Conservation (phyloP, 2,888 invertebrate species). For the Dasypogon diadema region DNA sequence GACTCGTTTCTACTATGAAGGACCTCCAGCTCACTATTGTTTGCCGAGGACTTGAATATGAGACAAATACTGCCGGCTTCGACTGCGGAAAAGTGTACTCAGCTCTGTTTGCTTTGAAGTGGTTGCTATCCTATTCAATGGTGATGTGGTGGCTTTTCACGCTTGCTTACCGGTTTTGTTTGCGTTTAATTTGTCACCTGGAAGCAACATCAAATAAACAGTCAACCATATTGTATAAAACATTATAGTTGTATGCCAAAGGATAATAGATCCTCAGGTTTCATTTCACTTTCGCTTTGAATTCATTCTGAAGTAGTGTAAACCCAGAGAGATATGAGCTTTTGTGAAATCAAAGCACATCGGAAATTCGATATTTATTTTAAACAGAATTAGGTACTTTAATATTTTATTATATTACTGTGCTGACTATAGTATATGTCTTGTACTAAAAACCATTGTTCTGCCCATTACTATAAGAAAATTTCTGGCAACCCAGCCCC, state of each 20-base stretch:
- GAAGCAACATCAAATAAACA: conserved; percentile 38
- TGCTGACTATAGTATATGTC: too few relatives aligned
- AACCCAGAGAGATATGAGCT: background rate
- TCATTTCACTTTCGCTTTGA: background rate
- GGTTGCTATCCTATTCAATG: conserved; percentile 19
- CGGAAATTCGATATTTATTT: too few relatives aligned
- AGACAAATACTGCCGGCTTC: background rate
- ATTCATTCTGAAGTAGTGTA: background rate
- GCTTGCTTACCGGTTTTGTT: conserved; percentile 39
- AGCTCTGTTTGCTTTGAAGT: conserved; percentile 39
- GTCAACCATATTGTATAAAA: background rate
- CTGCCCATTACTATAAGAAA: too few relatives aligned
- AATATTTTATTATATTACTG: too few relatives aligned
- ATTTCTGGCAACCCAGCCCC: too few relatives aligned
- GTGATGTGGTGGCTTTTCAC: conserved; percentile 34
- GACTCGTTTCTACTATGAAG: background rate
- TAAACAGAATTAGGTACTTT: too few relatives aligned
- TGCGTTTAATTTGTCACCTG: conserved; percentile 44
- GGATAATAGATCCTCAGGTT: conserved; percentile 9
- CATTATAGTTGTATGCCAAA: background rate
- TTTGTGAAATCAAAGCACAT: too few relatives aligned
- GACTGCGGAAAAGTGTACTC: conserved; percentile 25
- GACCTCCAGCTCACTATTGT: background rate
- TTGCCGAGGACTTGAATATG: conserved; percentile 4
- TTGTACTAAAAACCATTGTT: too few relatives aligned